Conservation (phyloP, 2,888 invertebrate species). For the Orthosia incerta region DNA sequence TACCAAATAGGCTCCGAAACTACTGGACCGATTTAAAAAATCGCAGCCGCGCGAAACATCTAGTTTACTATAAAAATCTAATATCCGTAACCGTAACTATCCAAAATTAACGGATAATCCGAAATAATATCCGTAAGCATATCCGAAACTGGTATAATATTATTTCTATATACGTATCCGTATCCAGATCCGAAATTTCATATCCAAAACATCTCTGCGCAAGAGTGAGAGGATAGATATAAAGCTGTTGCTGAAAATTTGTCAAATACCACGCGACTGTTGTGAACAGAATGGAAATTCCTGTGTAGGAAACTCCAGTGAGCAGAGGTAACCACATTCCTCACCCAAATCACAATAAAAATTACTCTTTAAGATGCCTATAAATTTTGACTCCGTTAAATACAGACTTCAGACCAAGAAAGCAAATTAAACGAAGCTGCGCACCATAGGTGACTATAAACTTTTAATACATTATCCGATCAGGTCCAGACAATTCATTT, state of each 20-base stretch:
- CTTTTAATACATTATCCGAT: conserved; percentile 23
- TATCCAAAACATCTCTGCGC: too few species aligned
- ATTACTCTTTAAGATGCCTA: neutral
- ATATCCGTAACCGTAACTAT: too few species aligned
- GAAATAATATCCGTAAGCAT: too few species aligned
- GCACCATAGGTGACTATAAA: conserved; percentile 19
- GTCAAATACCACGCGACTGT: conserved; percentile 61
- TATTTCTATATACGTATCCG: too few species aligned
- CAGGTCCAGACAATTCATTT: conserved; percentile 16
- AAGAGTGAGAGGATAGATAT: too few species aligned
- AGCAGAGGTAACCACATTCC: conserved; percentile 51
- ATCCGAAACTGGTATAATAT: too few species aligned
- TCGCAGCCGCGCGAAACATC: too few species aligned
- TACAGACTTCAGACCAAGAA: neutral
- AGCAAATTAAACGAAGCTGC: neutral
- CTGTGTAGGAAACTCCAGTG: conserved; percentile 42
- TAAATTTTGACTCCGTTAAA: neutral
- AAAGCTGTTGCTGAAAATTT: conserved; percentile 60
- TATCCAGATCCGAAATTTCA: too few species aligned
- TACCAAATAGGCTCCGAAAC: too few species aligned
- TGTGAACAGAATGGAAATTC: conserved; percentile 54
- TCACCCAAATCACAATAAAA: conserved; percentile 28
- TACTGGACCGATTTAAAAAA: too few species aligned
- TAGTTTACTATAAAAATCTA: too few species aligned
- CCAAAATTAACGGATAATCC: too few species aligned